Evolutionary conservation across 2,797 vertebrate species (phyloP).

Genomic region (Allobates femoralis): DNA sequence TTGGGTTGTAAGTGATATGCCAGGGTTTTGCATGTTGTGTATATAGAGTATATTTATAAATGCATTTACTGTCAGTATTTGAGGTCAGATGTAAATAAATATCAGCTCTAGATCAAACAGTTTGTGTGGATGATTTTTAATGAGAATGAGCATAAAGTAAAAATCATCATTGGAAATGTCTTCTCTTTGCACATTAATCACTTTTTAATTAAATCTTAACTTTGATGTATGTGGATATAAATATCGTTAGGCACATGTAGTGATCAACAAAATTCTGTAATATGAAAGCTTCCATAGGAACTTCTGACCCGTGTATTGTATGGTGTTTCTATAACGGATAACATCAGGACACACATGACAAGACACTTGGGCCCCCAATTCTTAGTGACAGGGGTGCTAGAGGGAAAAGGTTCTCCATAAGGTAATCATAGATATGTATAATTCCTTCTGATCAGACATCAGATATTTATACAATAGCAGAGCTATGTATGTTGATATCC

Average conservation of each 20-base stretch:
- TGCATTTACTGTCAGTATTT: not conserved
- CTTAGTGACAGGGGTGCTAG: no score
- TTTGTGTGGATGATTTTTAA: slow-evolving; percentile 1
- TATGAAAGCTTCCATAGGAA: not conserved
- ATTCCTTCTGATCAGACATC: no score
- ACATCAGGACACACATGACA: not conserved
- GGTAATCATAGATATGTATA: no score
- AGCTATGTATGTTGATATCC: no score
- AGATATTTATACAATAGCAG: no score
- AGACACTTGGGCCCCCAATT: not conserved
- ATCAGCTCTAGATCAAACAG: slow-evolving; percentile 12
- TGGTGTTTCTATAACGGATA: not conserved
- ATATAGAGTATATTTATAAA: not conserved
- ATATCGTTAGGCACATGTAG: slow-evolving; percentile 4
- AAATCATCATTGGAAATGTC: slow-evolving; percentile 4
- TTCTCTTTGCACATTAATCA: slow-evolving; percentile 13
- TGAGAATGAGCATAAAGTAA: slow-evolving; percentile 12
- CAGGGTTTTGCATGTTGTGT: not conserved
- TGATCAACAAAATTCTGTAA: not conserved
- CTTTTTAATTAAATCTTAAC: slow-evolving; percentile 11
- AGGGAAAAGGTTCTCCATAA: no score
- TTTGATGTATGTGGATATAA: slow-evolving; percentile 14
- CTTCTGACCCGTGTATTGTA: not conserved
- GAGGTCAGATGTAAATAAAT: slow-evolving; percentile 7
- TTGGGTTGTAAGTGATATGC: not conserved